phyloP scores from a whole-genome alignment of 2,113 vertebrate species.

The Genyomyrus donnyi region DNA sequence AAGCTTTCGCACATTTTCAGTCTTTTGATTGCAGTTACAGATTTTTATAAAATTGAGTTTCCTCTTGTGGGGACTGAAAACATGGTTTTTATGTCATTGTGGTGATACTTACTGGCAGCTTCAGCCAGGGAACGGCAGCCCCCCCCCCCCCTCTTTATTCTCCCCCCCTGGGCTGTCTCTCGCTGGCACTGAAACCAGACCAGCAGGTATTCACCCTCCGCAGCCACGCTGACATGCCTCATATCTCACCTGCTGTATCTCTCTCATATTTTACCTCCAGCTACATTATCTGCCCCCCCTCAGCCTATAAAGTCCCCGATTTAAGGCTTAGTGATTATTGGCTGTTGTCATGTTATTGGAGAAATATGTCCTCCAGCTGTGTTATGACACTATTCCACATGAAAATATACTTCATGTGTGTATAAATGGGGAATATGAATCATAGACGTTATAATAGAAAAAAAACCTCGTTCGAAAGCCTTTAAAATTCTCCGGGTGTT shows the following conservation, averaged over 20 bases:
- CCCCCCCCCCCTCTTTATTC: neutral
- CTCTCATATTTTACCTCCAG: neutral
- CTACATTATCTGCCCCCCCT: neutral
- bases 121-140: neutral
- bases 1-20: neutral
- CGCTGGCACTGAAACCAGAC: conserved; percentile 6
- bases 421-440: neutral
- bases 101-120: neutral
- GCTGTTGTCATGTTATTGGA: neutral
- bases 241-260: neutral
- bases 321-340: neutral
- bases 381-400: neutral
- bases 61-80: no score
- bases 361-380: neutral
- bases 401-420: neutral
- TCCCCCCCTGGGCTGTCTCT: neutral
- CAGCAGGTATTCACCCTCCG: neutral
- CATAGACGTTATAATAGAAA: neutral
- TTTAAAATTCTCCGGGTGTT: neutral
- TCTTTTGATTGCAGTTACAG: neutral
- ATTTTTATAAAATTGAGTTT: neutral
- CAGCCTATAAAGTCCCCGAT: neutral
- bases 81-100: neutral
- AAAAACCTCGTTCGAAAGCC: neutral
- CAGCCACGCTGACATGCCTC: neutral